Evolutionary conservation across 2,888 invertebrate genomes (phyloP), one percentile per base, ranked within the genome.

Genomic region (Cecidostiba fungosa): DNA sequence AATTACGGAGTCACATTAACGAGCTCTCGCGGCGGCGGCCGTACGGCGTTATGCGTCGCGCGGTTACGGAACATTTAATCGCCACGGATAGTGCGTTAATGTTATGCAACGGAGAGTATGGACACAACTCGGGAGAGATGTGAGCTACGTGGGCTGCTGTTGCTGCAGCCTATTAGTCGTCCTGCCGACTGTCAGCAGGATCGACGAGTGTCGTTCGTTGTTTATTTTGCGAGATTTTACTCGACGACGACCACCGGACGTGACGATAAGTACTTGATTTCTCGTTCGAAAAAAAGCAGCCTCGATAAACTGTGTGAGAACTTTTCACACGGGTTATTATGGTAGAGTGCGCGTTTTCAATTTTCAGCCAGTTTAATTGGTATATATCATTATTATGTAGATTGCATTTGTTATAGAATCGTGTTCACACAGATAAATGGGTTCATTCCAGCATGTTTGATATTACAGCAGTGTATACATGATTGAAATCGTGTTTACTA

Each of bases 1-100:
- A 87, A 87, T 87, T 87, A 85, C 81, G 73, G 76, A 82, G 78
- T 80, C 62, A 77, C 76, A 86, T 84, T 84, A 87, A 85, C 79
- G 84, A 86, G 85, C 78, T 47, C 47, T 39, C 59, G 59, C 32
- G 50, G 8, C 54, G 54, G 54, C 54, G 1, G 54, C n/a, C 0
- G 36, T 6, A 6, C 54, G 54, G 54, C 54, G 54, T 59, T 59
- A 59, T 59, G 54, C 54, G 54, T n/a, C 77, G 66, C 78, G 47
- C 76, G 86, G 82, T 85, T 73, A 77, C 82, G 78, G 84, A 79
- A 77, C 80, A 80, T 85, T 86, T 86, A 87, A 87, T 84, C 66
- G 73, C 29, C 72, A 16, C 72, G 80, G 80, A 82, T 86, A 79
- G 76, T 72, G 81, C 79, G 76, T 85, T 77, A 70, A 70, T 76